Evolutionary conservation across 2,888 invertebrate genomes (phyloP).

Genomic region (Clanis bilineata): DNA sequence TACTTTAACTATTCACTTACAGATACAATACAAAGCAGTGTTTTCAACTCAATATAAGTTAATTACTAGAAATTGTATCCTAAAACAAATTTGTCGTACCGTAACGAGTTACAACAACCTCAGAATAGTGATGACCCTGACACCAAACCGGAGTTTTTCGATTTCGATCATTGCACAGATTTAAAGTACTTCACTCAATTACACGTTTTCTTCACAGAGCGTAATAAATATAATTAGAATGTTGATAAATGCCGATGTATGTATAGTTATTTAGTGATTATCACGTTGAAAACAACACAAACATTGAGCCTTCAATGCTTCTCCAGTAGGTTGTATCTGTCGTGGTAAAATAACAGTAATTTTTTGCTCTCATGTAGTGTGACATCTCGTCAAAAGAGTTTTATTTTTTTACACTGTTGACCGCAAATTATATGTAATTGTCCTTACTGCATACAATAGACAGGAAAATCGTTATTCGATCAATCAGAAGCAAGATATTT

Average conservation of each 20-base stretch:
- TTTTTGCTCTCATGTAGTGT: conserved; percentile 24
- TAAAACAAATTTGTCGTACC: conserved; percentile 38
- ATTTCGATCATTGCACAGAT: conserved; percentile 52
- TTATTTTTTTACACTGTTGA: conserved; percentile 21
- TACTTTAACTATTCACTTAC: neutral
- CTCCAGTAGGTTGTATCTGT: neutral
- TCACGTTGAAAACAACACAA: neutral
- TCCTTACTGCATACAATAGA: conserved; percentile 40
- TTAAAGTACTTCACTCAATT: conserved; percentile 26
- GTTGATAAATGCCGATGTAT: neutral
- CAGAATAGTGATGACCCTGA: conserved; percentile 44
- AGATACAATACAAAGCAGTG: neutral
- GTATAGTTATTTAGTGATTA: neutral
- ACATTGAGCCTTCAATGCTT: neutral
- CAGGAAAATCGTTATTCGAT: conserved; percentile 41
- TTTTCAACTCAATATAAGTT: conserved; percentile 17
- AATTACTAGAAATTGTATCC: neutral
- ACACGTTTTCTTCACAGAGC: neutral
- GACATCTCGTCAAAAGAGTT: conserved; percentile 24
- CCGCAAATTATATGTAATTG: conserved; percentile 37
- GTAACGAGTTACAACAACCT: conserved; percentile 44
- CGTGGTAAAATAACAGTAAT: neutral
- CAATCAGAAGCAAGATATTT: conserved; percentile 21
- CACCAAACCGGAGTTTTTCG: conserved; percentile 43
- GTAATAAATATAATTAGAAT: neutral